These are phyloP conservation scores for Theretra japonica DNA, from an alignment of 2,888 invertebrate species.

Conservation along the genomic window DNA sequence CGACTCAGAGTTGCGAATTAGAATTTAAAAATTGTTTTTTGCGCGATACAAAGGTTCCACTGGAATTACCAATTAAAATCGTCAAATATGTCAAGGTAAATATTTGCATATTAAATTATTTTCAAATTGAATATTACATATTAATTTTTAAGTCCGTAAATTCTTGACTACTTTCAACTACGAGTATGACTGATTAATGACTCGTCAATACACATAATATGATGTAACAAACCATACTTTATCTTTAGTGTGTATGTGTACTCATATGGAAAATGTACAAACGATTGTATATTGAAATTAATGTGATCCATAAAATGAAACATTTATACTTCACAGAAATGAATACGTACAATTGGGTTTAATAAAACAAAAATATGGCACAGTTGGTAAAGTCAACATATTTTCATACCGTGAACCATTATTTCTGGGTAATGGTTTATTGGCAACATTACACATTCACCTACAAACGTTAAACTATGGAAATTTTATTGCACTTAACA, in stretches of 20 bases:
- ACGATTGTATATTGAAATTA: not conserved
- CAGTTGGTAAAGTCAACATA: not conserved
- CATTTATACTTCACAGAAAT: too few species aligned
- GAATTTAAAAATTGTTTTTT: slow-evolving; percentile 4
- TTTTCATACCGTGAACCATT: not conserved
- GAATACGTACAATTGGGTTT: too few species aligned
- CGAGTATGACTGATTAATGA: too few species aligned
- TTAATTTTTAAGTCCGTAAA: too few species aligned
- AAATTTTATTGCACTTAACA: slow-evolving; percentile 40
- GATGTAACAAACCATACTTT: not conserved
- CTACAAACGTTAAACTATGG: slow-evolving; percentile 40
- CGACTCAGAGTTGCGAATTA: slow-evolving; percentile 24
- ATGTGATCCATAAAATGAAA: not conserved
- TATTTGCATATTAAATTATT: not conserved
- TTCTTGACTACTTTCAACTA: too few species aligned
- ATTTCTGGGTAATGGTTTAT: not conserved
- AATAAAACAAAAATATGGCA: not conserved
- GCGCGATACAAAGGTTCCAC: not conserved
- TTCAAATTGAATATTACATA: not conserved
- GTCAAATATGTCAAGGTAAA: not conserved
- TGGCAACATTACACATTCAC: slow-evolving; percentile 27
- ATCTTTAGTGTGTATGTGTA: not conserved
- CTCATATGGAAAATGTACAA: not conserved
- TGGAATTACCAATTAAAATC: slow-evolving; percentile 8
- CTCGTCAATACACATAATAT: not conserved